Percentiles rank a stretch among this genome's conserved stretches.
Conservation (phyloP, 2,888 invertebrate species). For the Oxystoma pomonae region DNA sequence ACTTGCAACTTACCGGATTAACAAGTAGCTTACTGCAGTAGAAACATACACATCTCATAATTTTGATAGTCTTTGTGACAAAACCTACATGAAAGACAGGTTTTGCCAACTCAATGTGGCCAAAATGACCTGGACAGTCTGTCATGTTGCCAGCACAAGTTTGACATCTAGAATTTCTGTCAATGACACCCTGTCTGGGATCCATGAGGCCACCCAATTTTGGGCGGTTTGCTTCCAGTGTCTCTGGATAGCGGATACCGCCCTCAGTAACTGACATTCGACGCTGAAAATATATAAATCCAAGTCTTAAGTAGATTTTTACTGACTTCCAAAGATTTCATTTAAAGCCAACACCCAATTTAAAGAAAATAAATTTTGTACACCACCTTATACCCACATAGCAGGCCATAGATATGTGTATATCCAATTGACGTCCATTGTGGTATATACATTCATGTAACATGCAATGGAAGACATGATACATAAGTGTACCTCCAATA, state of each 20-base stretch:
- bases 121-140: conserved; percentile 99
- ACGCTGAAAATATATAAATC: conserved; percentile 64
- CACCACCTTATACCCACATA: no score
- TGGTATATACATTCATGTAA: no score
- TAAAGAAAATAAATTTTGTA: no score
- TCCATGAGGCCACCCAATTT: conserved; percentile 99
- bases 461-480: no score
- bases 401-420: no score
- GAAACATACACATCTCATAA: conserved; percentile 97
- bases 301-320: no score
- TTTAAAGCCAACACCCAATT: no score
- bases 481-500: no score
- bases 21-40: conserved; percentile 97
- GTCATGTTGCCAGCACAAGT: conserved; percentile 98
- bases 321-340: no score
- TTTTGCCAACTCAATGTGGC: conserved; percentile 96
- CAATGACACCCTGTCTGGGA: conserved; percentile 96
- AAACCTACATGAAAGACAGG: conserved; percentile 99
- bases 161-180: conserved; percentile 87
- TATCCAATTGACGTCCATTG: no score
- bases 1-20: conserved; percentile 86
- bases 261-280: conserved; percentile 98
- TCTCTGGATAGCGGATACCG: conserved; percentile 94
- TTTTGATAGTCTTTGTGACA: conserved; percentile 94
- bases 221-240: conserved; percentile 97